Evolutionary conservation across 2,888 invertebrate genomes (phyloP).

Genomic region (Mythimna ferrago): DNA sequence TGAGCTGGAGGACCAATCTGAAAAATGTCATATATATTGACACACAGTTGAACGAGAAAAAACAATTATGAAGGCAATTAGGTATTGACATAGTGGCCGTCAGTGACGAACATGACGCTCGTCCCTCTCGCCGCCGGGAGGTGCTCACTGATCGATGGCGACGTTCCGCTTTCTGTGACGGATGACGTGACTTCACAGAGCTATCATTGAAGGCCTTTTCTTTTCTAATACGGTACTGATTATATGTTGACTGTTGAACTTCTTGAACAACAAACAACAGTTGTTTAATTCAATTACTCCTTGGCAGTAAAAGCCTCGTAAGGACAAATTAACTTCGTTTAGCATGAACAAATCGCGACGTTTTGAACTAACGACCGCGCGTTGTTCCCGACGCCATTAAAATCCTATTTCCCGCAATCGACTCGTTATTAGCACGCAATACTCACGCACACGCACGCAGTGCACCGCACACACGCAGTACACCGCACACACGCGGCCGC

Average conservation of each 20-base stretch:
- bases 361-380: conserved; percentile 14
- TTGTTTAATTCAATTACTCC: not conserved
- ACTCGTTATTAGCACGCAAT: conserved; percentile 23
- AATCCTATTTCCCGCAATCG: conserved; percentile 23
- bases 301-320: conserved; percentile 8
- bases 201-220: not conserved
- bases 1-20: not conserved
- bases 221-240: not conserved
- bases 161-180: not conserved
- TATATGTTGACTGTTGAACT: not conserved
- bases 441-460: not conserved
- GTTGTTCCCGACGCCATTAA: conserved; percentile 7
- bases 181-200: not conserved
- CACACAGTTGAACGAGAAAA: not conserved
- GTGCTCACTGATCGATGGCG: not conserved
- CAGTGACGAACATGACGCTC: not conserved
- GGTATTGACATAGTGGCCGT: not conserved
- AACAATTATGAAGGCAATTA: not conserved
- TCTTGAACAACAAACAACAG: not conserved
- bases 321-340: conserved; percentile 22
- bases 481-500: not conserved
- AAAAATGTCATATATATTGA: not conserved
- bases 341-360: conserved; percentile 6
- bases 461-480: not conserved
- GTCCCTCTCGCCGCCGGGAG: not conserved